These are phyloP conservation scores for Anguilla pacifica DNA, from an alignment of 2,797 vertebrate species.

Conservation along the genomic window DNA sequence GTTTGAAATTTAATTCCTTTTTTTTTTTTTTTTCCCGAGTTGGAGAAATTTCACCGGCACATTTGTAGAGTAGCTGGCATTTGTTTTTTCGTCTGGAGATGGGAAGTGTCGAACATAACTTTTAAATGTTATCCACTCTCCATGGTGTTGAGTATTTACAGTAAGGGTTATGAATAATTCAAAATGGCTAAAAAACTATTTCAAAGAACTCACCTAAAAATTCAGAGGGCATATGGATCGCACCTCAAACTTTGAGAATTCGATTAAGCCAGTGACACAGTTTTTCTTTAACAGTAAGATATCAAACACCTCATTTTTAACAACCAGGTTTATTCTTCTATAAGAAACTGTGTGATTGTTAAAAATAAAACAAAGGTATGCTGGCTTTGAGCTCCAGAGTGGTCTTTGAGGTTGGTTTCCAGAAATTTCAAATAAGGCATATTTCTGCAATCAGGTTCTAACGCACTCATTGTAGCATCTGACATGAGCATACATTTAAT, in stretches of 20 bases:
- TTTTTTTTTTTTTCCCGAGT: constrained; percentile 25
- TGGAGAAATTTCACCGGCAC: constrained; percentile 25
- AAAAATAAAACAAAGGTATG: constrained; percentile 65
- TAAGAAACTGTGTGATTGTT: constrained; percentile 63
- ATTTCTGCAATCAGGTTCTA: not conserved
- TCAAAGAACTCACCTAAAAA: constrained; percentile 58
- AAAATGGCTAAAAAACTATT: constrained; percentile 60
- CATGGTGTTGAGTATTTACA: constrained; percentile 65
- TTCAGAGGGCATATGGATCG: constrained; percentile 60
- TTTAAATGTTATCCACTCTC: constrained; percentile 34
- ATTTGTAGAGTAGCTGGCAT: constrained; percentile 17
- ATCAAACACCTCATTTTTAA: constrained; percentile 55
- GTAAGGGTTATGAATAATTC: constrained; percentile 56
- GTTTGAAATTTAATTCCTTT: constrained; percentile 37
- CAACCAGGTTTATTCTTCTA: constrained; percentile 56
- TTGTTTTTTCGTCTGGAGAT: constrained; percentile 4
- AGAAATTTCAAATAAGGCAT: not conserved
- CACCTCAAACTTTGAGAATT: constrained; percentile 56
- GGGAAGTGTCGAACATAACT: not conserved
- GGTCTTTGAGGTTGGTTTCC: not conserved
- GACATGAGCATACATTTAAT: not conserved
- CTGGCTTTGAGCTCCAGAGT: constrained; percentile 17
- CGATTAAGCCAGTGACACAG: constrained; percentile 46
- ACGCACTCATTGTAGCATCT: not conserved
- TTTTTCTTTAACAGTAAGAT: constrained; percentile 36